Base-by-base conservation (phyloP, 1,140 invertebrate genomes). In the Gonatopus flavifemur region DNA sequence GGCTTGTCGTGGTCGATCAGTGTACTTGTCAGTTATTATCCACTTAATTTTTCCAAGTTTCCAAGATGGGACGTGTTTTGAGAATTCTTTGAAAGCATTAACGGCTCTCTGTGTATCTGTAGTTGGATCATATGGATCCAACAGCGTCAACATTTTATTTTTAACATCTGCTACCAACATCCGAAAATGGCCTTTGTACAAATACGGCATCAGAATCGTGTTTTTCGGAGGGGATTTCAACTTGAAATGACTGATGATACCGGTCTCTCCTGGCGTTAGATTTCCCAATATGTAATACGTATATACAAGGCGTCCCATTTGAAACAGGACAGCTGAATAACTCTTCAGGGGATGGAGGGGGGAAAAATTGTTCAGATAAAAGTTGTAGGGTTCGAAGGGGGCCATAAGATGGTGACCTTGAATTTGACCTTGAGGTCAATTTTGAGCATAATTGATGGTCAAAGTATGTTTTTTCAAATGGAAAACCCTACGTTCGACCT, bases 191-290 rank as follows among this genome's bases (percentile, higher is more conserved):
- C 25, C 28, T 6, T 15, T 4, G 19, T 42, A 41, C 8, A 44
- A 9, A 25, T 45, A 59, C 6, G 57, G 53, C 24, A 59, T 35
- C 18, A 59, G 44, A 3, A 59, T 24, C 36, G 42, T n/a, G n/a
- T n/a, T 39, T 39, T 7, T 22, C 37, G 20, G 21, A 22, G 15
- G 25, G n/a, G n/a, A 22, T 13, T 9, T 39, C 37, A 22, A 5
- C 25, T 39, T 22, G 21, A 8, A 22, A 22, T 13, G 21, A 39
- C 25, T 35, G 20, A 38, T 22, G 21, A 41, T 20, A 12, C 22
- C 21, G 12, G 40, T 46, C 40, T 20, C 33, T 40, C 10, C 22
- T 5, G 13, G 24, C 30, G 8, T 35, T n/a, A n/a, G 12, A 13
- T 49, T 16, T 12, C 52, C 52, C 22, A 49, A 16, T 19, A 46